Percentiles rank a stretch among this genome's conserved stretches.
Evolutionary conservation across 2,113 vertebrate genomes (phyloP).

Genomic region (Apeltes quadracus): DNA sequence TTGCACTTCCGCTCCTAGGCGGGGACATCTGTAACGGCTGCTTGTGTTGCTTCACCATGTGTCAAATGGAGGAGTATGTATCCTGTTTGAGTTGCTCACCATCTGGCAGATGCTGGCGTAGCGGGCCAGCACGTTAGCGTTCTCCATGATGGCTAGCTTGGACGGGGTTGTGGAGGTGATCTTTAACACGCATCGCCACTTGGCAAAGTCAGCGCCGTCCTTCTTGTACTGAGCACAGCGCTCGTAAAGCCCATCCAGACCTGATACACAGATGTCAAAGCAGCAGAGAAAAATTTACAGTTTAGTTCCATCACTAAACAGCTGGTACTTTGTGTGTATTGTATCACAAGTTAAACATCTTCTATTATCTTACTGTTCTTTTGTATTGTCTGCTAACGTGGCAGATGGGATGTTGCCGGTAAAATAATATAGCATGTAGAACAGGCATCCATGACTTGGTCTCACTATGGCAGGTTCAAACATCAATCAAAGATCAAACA

Average conservation of each 20-base stretch:
- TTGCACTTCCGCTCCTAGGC: conserved; percentile 1
- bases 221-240: conserved; percentile 90
- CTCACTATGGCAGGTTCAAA: too few relatives aligned
- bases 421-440: background rate
- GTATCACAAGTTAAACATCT: background rate
- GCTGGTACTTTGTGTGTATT: background rate
- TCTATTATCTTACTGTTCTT: background rate
- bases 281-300: background rate
- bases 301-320: background rate
- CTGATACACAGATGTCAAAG: conserved; percentile 13
- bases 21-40: background rate
- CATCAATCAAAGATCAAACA: too few relatives aligned
- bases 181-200: conserved; percentile 88
- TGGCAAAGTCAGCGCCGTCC: conserved; percentile 89
- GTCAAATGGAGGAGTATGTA: background rate
- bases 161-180: conserved; percentile 85
- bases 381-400: background rate
- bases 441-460: too few relatives aligned
- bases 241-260: conserved; percentile 84
- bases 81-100: conserved; percentile 46
- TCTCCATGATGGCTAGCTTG: conserved; percentile 83
- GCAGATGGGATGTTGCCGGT: background rate
- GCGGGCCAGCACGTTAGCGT: conserved; percentile 87
- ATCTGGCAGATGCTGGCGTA: conserved; percentile 86
- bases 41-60: conserved; percentile 12